These are phyloP conservation scores for Rhopalosiphum maidis DNA, from an alignment of 1,140 invertebrate genomes.

Conservation along the genomic window DNA sequence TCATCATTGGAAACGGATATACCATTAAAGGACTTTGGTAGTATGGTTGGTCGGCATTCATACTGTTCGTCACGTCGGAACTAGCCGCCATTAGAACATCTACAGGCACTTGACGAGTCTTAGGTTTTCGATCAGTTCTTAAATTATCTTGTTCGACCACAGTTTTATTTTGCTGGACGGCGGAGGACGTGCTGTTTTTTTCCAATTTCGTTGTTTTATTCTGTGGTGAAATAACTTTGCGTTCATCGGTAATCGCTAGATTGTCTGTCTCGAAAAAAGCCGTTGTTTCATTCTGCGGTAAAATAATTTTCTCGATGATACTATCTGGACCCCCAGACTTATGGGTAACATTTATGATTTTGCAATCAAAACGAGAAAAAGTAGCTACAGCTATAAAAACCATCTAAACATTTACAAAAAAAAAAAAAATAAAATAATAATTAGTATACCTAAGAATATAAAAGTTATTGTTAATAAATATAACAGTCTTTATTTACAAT, in stretches of 20 bases:
- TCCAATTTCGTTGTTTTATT: not conserved
- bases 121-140: not conserved
- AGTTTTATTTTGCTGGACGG: not conserved
- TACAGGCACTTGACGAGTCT: not conserved
- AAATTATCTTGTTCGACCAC: not conserved
- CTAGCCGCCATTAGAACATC: not conserved
- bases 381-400: not conserved
- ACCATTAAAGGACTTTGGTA: not conserved
- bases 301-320: not conserved
- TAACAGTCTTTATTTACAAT: not conserved
- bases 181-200: not conserved
- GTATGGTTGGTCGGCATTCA: conserved; percentile 7
- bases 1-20: conserved; percentile 42
- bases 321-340: not conserved
- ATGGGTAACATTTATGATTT: not conserved
- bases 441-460: not conserved
- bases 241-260: not conserved
- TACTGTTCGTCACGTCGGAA: not conserved
- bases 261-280: not conserved
- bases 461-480: not conserved
- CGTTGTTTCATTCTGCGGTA: not conserved
- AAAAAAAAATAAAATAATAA: not conserved
- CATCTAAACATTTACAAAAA: not conserved
- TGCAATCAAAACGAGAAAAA: not conserved
- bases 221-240: not conserved